Percentiles rank a stretch among this genome's conserved stretches.
These are phyloP conservation scores for Ptychochromis oligacanthus DNA, from an alignment of 2,113 vertebrate genomes.

Conservation along the genomic window DNA sequence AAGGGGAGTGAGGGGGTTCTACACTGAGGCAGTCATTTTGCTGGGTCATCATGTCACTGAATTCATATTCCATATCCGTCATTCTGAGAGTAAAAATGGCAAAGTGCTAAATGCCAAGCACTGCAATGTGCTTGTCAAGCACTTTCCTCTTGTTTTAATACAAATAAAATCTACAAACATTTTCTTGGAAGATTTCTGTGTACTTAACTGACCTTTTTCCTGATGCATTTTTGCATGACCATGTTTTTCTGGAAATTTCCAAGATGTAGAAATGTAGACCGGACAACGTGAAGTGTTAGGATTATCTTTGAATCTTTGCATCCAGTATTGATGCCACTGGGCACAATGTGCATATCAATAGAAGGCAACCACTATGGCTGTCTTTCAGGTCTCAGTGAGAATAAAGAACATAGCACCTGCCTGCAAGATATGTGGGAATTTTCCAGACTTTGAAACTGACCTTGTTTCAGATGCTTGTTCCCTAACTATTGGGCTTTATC, in stretches of 20 bases:
- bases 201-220: background rate
- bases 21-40: slow-evolving; percentile 30
- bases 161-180: background rate
- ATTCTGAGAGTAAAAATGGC: slow-evolving; percentile 59
- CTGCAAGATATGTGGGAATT: slow-evolving; percentile 14
- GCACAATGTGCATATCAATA: slow-evolving; percentile 30
- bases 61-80: slow-evolving; percentile 68
- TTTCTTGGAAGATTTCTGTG: background rate
- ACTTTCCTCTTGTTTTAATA: slow-evolving; percentile 13
- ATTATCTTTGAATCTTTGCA: background rate
- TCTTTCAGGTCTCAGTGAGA: background rate
- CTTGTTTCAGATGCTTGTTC: no score
- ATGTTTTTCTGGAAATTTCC: background rate
- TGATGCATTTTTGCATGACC: background rate
- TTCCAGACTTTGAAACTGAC: no score
- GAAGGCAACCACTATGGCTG: background rate
- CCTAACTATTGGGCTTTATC: background rate
- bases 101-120: slow-evolving; percentile 58
- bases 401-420: background rate
- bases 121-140: slow-evolving; percentile 28
- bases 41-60: slow-evolving; percentile 60
- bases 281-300: background rate
- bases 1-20: background rate
- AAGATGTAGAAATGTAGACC: background rate
- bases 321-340: background rate